Evolutionary conservation across 1,140 invertebrate genomes (phyloP).

Genomic region (Dinothrombium tinctorium): DNA sequence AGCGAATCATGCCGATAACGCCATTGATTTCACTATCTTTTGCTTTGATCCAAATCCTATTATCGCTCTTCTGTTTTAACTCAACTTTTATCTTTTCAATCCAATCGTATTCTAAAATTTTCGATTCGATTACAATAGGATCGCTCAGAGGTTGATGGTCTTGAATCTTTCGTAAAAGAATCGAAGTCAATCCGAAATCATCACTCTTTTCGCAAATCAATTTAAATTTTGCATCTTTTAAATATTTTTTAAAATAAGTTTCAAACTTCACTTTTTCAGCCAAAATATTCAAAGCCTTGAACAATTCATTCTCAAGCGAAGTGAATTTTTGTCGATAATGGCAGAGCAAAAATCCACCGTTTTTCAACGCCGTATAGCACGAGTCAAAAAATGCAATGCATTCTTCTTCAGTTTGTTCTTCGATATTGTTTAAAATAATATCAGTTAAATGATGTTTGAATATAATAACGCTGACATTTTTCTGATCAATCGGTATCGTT

Average conservation of each 20-base stretch:
- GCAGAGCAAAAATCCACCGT: neutral
- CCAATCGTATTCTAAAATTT: conserved; percentile 12
- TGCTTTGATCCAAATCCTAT: conserved; percentile 35
- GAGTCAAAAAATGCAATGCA: neutral
- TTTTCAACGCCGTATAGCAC: neutral
- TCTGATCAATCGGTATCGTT: neutral
- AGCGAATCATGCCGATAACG: conserved; percentile 63
- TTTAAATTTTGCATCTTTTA: neutral
- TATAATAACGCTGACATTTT: neutral
- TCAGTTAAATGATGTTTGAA: neutral
- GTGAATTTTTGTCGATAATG: neutral
- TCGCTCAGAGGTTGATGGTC: neutral
- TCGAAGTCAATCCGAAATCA: neutral
- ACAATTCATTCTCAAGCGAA: neutral
- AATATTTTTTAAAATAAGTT: neutral
- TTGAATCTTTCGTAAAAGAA: conserved; percentile 5
- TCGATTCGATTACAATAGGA: conserved; percentile 9
- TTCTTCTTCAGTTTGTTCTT: neutral
- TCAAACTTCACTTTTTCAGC: neutral
- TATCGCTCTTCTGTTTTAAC: conserved; percentile 7
- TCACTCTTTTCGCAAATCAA: conserved; percentile 2
- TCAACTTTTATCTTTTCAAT: conserved; percentile 12
- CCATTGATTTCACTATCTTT: conserved; percentile 32
- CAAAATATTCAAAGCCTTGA: neutral
- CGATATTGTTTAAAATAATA: neutral